A percentile compares a stretch with the other conserved stretches of the same genome.
phyloP scores from a whole-genome alignment of 2,888 invertebrate species.

The Conomelus anceps region DNA sequence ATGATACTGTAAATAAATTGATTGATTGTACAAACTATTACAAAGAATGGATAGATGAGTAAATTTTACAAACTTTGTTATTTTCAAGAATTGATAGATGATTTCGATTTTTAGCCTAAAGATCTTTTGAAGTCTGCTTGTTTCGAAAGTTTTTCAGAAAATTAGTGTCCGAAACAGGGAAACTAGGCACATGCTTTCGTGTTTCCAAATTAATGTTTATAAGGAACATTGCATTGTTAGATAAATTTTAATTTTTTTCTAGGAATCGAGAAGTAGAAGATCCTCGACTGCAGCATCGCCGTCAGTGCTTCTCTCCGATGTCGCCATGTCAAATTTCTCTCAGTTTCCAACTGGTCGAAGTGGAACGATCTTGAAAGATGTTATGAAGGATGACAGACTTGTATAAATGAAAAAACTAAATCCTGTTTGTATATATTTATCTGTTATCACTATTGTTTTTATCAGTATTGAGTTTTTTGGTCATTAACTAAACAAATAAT shows the following conservation, averaged over 20 bases:
- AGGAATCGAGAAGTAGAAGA: slow-evolving; percentile 36
- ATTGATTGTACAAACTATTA: background rate
- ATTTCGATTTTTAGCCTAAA: too few species aligned
- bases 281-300: slow-evolving; percentile 43
- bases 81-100: background rate
- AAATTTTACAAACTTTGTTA: background rate
- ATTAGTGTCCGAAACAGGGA: background rate
- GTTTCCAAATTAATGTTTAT: background rate
- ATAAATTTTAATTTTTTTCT: background rate
- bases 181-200: background rate
- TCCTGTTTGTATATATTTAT: background rate
- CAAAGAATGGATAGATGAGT: background rate
- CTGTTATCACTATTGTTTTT: background rate
- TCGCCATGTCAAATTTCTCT: slow-evolving; percentile 34
- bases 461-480: background rate
- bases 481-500: background rate
- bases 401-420: background rate
- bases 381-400: slow-evolving; percentile 46
- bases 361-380: slow-evolving; percentile 56
- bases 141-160: too few species aligned
- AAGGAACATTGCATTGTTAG: background rate
- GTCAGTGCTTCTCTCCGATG: background rate
- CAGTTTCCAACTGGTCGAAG: slow-evolving; percentile 51
- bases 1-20: too few species aligned
- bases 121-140: too few species aligned